Evolutionary conservation across 2,888 invertebrate genomes (phyloP).

Genomic region (Ptychoptera albimana): DNA sequence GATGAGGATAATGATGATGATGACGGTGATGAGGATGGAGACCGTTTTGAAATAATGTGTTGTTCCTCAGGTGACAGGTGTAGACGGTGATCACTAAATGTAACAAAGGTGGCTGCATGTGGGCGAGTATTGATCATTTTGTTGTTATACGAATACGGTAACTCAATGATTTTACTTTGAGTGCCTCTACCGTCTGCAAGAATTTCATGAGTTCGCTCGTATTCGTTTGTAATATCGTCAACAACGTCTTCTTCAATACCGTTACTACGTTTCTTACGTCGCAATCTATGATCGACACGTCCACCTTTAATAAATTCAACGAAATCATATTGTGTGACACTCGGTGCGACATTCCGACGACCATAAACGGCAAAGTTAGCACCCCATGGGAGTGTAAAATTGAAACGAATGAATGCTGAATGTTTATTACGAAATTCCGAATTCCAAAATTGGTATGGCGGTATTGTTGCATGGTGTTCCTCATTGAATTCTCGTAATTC

Average conservation of each 20-base stretch:
- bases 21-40: background rate
- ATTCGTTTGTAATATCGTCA: constrained; percentile 9
- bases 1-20: constrained; percentile 18
- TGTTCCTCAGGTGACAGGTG: constrained; percentile 14
- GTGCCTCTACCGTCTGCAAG: constrained; percentile 10
- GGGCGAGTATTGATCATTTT: background rate
- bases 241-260: constrained; percentile 3
- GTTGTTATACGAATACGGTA: constrained; percentile 7
- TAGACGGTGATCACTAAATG: constrained; percentile 9
- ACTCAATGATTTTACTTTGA: background rate
- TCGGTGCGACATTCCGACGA: constrained; percentile 84
- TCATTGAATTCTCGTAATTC: constrained; percentile 75
- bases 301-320: constrained; percentile 86
- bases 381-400: constrained; percentile 82
- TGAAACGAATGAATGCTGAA: constrained; percentile 74
- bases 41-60: constrained; percentile 11
- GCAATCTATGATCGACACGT: constrained; percentile 58
- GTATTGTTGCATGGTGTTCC: constrained; percentile 67
- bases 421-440: constrained; percentile 83
- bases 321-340: constrained; percentile 94
- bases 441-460: constrained; percentile 88
- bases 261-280: constrained; percentile 22
- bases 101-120: background rate
- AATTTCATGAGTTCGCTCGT: constrained; percentile 16
- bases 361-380: constrained; percentile 93